Percentiles rank a stretch among this genome's conserved stretches.
Evolutionary conservation across 37 sponge, comb jelly and placozoan genomes (phyloP).

Genomic region (Petrosia ficiformis): DNA sequence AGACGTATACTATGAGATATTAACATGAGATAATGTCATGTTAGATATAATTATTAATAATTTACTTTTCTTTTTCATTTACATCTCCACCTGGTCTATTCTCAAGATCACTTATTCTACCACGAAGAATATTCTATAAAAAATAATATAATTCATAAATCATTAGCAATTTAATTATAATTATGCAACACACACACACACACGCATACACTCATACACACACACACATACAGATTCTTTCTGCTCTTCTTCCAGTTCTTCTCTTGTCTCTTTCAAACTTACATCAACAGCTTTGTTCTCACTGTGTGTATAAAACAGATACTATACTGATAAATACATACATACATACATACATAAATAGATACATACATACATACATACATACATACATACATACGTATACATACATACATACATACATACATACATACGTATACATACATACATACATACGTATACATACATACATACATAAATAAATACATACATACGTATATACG

Average conservation of each 20-base stretch:
- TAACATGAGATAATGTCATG: background rate
- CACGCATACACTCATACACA: constrained; percentile 20
- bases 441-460: background rate
- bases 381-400: background rate
- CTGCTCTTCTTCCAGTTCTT: constrained; percentile 48
- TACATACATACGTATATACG: background rate
- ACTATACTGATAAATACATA: background rate
- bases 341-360: background rate
- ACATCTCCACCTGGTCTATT: no score
- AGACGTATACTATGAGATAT: constrained; percentile 26
- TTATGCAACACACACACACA: no score
- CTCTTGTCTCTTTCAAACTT: constrained; percentile 29
- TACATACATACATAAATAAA: background rate
- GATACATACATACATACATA: background rate
- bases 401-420: background rate
- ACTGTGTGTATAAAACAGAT: background rate
- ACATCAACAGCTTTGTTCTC: constrained; percentile 12
- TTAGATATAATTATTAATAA: background rate
- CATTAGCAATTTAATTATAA: no score
- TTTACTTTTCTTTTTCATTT: background rate
- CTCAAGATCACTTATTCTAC: background rate
- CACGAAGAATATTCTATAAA: background rate
- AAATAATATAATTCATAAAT: no score
- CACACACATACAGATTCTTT: constrained; percentile 22
- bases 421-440: background rate